Evolutionary conservation across 2,113 vertebrate species (phyloP), one percentile per base, ranked within the genome.

Genomic region (Struthio camelus): DNA sequence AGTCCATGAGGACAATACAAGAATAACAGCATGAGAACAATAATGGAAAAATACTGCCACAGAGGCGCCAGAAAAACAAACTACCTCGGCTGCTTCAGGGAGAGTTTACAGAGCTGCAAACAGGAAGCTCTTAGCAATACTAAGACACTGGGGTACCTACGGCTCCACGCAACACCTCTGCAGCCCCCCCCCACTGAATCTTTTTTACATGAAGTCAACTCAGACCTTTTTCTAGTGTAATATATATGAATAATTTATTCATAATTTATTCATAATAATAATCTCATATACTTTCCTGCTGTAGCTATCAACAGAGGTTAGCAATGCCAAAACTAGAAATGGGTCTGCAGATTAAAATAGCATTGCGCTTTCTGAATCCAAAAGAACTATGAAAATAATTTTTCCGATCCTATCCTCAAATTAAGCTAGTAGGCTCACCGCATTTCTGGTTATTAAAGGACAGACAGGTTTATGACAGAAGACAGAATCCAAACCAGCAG

Each of bases 401-500:
- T 66, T 9, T 78, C 73, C 36, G 64, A 85, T 38, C 19, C 53
- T 70, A 77, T 50, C 66, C 17, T 69, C 73, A 36, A 85, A 80
- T 92, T 92, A 80, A 89, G 81, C 34, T 53, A 34, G 51, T 17
- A 77, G 58, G 44, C 30, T 93, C 40, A 59, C 50, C 62, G 23
- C 1, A 1, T 77, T 92, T 79, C 80, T 93, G n/a, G 48, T 85
- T 89, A 65, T 94, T 80, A 77, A 46, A 79, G 53, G 53, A 73
- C 61, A 34, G 36, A 79, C 27, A 93, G 54, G 20, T 94, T 80
- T 76, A 46, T 83, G n/a, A 58, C 48, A 25, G 42, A 87, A 96
- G 92, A 82, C 71, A 95, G 89, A 94, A 90, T 83, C 22, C 75
- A 82, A 91, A 92, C 12, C 64, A 92, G 96, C 92, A 91, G 89